Percentiles rank a stretch among this genome's conserved stretches.
Evolutionary conservation across 2,888 invertebrate species (phyloP).

Genomic region (Pseudococcus viburni): DNA sequence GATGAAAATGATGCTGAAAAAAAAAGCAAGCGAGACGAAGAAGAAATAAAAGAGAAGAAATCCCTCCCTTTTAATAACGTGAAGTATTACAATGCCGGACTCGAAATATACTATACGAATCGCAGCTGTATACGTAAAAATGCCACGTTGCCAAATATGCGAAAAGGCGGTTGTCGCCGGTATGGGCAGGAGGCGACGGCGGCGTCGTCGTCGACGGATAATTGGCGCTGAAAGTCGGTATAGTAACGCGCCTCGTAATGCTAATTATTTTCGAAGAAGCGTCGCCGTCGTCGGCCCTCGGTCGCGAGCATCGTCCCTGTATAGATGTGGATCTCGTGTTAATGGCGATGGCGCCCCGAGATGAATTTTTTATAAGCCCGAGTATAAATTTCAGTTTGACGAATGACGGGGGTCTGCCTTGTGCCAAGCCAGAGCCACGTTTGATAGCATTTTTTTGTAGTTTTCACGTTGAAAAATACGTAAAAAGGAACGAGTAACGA

Average conservation of each 20-base stretch:
- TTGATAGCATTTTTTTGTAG: no score
- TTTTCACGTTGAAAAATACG: no score
- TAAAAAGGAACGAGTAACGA: background rate
- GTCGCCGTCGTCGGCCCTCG: background rate
- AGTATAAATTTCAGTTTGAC: no score
- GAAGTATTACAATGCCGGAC: background rate
- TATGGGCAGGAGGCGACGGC: background rate
- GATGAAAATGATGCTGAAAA: background rate
- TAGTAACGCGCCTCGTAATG: background rate
- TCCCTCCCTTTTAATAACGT: constrained; percentile 1
- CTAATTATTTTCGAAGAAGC: background rate
- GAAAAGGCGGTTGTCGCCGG: background rate
- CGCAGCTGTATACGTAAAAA: background rate
- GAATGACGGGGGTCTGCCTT: no score
- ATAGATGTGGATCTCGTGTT: no score
- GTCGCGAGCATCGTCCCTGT: no score
- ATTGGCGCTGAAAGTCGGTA: background rate
- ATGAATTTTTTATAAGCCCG: no score
- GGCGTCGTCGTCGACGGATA: background rate
- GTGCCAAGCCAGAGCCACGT: no score
- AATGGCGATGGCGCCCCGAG: no score
- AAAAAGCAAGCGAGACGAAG: background rate
- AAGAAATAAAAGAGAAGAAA: background rate
- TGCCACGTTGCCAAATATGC: background rate
- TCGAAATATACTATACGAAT: background rate